Evolutionary conservation across 2,797 vertebrate genomes (phyloP), one percentile per base, ranked within the genome.

Genomic region (Sebastes steindachneri): DNA sequence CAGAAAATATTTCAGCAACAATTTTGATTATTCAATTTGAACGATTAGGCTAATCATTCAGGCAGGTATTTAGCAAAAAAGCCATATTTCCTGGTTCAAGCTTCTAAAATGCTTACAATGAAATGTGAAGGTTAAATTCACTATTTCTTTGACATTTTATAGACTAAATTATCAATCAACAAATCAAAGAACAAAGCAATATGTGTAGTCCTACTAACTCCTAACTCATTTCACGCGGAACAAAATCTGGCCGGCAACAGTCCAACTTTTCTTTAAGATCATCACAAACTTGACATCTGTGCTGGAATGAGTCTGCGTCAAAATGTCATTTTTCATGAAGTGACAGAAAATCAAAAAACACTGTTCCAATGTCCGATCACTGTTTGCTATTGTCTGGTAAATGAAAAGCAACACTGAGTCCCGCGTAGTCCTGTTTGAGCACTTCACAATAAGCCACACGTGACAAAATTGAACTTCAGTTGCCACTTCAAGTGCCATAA

Each of bases 391-490:
- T 35, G 45, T 64, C 66, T 63, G 51, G 21, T 7, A 26, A 80
- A 73, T 65, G 19, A 69, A 71, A 65, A 88, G 41, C 66, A 2
- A 14, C 51, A 51, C 11, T 0, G n/a, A 81, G 35, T 73, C 63
- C 45, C 14, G 11, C 57, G 68, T 65, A 68, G 69, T 25, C 33
- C 29, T 28, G 67, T 67, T 37, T 7, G 55, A 86, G 65, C 58
- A 73, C 82, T 91, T 82, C 86, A 86, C 75, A 83, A 80, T 83
- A 79, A 84, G 57, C 77, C 77, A 81, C 76, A 73, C 85, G 85
- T 90, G 79, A 91, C 84, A 79, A 81, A 90, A 92, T 73, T 86
- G 63, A 89, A 88, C 86, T 89, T 81, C 80, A 86, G n/a, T 80
- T 82, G 75, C 35, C 37, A 65, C 63, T 65, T 89, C 86, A 74